Conservation (phyloP, 1,140 invertebrate genomes). For the Oreohelix idahoensis region DNA sequence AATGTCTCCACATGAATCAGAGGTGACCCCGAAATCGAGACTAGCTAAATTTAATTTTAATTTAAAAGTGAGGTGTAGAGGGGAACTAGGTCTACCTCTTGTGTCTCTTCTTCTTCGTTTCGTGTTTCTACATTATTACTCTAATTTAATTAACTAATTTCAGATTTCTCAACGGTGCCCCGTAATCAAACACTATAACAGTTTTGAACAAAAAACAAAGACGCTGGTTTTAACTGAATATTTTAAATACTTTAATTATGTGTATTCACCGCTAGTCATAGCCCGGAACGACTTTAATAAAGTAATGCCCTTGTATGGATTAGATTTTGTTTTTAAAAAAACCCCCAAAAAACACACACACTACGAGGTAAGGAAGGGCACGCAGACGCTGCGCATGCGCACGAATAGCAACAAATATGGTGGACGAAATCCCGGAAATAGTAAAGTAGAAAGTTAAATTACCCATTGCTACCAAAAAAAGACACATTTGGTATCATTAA, state of each 20-base stretch:
- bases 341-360: not conserved
- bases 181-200: too few species aligned
- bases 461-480: not conserved
- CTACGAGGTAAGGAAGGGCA: not conserved
- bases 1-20: too few species aligned
- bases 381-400: not conserved
- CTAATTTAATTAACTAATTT: too few species aligned
- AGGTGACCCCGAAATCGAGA: too few species aligned
- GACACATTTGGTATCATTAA: not conserved
- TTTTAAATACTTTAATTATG: not conserved
- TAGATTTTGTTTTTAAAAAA: not conserved
- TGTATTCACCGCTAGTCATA: not conserved
- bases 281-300: not conserved
- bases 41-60: too few species aligned
- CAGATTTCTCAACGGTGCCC: too few species aligned
- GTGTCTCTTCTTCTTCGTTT: too few species aligned
- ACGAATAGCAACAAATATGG: not conserved
- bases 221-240: too few species aligned
- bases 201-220: too few species aligned
- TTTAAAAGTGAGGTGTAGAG: too few species aligned
- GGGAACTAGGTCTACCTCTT: too few species aligned
- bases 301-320: slow-evolving; percentile 19
- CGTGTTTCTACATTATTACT: too few species aligned
- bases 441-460: not conserved
- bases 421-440: not conserved